Evolutionary conservation across 2,888 invertebrate genomes (phyloP), one percentile per base, ranked within the genome.

Genomic region (Cetonia aurata): DNA sequence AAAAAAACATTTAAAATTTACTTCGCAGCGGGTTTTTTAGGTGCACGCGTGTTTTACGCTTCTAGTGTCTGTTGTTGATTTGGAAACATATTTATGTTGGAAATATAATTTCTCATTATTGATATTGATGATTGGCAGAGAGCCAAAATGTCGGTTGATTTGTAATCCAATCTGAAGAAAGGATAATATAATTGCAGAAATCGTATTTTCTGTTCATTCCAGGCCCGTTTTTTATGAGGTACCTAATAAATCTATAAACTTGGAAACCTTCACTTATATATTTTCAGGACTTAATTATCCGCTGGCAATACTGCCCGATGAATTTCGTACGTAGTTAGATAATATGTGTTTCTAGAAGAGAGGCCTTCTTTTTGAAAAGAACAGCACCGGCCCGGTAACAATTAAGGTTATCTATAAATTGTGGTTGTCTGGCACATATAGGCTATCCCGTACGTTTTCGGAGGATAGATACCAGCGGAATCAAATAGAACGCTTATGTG

Each of bases 361-460:
- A 13, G 13, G 48, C 4, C 48, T 41, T 50, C 33, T 50, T 37
- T 65, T 50, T 48, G 48, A 12, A 65, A 33, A 50, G 19, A 50
- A 60, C 48, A 48, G 50, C 50, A 37, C 37, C 9, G 50, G 62
- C 37, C 37, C 57, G 33, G 48, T 31, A 33, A 67, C 57, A 67
- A 67, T 67, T 67, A 67, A 67, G 57, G 56, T 67, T 67, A 67
- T 67, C 56, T 67, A 46, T 55, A 48, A 48, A 57, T 67, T 67
- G 67, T 44, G 44, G 53, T 55, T 15, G 53, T 55, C 42, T 33
- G 6, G 33, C 37, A 33, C 42, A 42, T 44, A 56, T 56, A 46
- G 46, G 57, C 31, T 46, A 48, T 44, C 44, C 33, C 33, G 15
- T 6, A 67, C 57, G 67, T 44, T 33, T 12, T 15, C 48, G 48